These are phyloP conservation scores for Turnix velox DNA, from an alignment of 2,113 vertebrate species.

Conservation along the genomic window DNA sequence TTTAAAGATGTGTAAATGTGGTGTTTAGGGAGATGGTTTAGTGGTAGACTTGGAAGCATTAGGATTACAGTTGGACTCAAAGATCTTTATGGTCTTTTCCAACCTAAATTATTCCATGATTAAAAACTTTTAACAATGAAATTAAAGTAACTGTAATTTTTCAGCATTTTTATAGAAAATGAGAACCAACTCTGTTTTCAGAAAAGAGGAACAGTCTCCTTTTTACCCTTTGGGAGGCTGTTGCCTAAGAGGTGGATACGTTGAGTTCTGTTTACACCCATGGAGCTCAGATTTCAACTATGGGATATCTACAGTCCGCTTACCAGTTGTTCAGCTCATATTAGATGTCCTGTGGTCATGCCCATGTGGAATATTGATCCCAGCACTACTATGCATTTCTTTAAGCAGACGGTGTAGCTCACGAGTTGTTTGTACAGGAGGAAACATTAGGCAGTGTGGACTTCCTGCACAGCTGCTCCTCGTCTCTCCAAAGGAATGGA, in stretches of 20 bases:
- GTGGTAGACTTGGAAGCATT: neutral
- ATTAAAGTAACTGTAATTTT: neutral
- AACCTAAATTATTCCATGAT: neutral
- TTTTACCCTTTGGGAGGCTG: neutral
- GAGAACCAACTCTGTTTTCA: neutral
- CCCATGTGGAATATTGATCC: neutral
- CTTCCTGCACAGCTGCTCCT: slow-evolving; percentile 17
- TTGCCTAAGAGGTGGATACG: neutral
- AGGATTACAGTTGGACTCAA: neutral
- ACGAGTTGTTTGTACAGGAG: neutral
- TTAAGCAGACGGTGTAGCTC: neutral
- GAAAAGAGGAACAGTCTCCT: neutral
- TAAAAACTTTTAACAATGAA: neutral
- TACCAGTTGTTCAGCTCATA: neutral
- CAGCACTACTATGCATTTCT: neutral
- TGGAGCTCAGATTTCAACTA: neutral
- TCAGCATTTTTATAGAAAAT: neutral
- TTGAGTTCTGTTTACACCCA: neutral
- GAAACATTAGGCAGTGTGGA: neutral
- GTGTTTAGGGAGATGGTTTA: neutral
- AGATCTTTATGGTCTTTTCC: neutral
- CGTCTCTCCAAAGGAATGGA: neutral
- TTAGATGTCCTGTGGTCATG: neutral
- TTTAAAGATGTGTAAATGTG: neutral
- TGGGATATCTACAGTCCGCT: neutral